phyloP scores from a whole-genome alignment of 1,140 invertebrate genomes.

The Cyclargus thomasi region DNA sequence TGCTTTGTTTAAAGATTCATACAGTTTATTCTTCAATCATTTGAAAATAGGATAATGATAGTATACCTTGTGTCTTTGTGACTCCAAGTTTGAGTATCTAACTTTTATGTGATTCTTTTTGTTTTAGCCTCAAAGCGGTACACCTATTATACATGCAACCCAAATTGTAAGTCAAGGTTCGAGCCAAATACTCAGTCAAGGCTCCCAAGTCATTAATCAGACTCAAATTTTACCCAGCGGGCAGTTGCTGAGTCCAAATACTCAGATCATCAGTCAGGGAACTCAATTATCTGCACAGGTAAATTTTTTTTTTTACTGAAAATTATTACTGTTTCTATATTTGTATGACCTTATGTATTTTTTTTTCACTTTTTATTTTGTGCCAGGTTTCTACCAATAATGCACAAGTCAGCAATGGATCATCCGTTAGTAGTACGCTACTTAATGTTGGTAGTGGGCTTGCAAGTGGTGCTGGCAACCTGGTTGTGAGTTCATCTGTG shows the following conservation, averaged over 20 bases:
- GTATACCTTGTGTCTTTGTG: neutral
- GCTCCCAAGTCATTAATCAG: slow-evolving; percentile 55
- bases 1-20: too few species aligned
- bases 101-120: neutral
- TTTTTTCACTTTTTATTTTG: neutral
- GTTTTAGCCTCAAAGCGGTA: slow-evolving; percentile 58
- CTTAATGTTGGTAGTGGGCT: slow-evolving; percentile 58
- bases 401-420: slow-evolving; percentile 45
- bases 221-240: slow-evolving; percentile 56
- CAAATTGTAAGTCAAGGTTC: slow-evolving; percentile 63
- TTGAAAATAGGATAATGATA: too few species aligned
- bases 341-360: neutral
- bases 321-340: neutral
- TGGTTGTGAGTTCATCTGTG: slow-evolving; percentile 58
- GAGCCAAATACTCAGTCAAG: slow-evolving; percentile 47
- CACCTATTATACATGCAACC: slow-evolving; percentile 56
- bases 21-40: too few species aligned
- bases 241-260: slow-evolving; percentile 57
- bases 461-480: slow-evolving; percentile 46
- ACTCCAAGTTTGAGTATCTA: too few species aligned
- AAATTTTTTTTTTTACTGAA: slow-evolving; percentile 4
- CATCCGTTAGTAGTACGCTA: slow-evolving; percentile 48
- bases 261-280: slow-evolving; percentile 67
- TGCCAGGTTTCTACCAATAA: slow-evolving; percentile 32
- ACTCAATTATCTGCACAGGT: slow-evolving; percentile 56